A percentile compares a stretch with the other conserved stretches of the same genome.
phyloP scores from a whole-genome alignment of 2,888 invertebrate species.

The Agonum fuliginosum region DNA sequence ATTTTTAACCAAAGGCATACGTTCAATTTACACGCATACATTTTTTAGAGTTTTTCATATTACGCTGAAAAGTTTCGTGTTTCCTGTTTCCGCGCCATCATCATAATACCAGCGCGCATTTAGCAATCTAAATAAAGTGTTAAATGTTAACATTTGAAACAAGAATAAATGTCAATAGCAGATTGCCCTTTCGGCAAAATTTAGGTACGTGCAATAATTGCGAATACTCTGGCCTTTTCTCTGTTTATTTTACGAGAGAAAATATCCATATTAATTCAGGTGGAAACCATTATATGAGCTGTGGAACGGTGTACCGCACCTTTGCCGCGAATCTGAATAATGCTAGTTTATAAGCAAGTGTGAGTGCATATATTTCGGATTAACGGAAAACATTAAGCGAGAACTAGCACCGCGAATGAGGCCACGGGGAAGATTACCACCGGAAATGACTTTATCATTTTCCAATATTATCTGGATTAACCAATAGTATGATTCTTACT shows the following conservation, averaged over 20 bases:
- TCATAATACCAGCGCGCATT: background rate
- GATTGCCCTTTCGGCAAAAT: slow-evolving; percentile 29
- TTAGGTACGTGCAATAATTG: slow-evolving; percentile 27
- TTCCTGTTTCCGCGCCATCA: background rate
- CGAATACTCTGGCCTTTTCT: slow-evolving; percentile 31
- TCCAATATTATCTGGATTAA: background rate
- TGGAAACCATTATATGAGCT: slow-evolving; percentile 25
- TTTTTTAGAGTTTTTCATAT: too few species aligned
- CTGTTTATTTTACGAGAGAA: slow-evolving; percentile 29
- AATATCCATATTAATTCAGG: slow-evolving; percentile 37
- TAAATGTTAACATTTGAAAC: slow-evolving; percentile 31
- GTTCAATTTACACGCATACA: too few species aligned
- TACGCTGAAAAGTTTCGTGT: background rate
- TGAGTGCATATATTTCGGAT: slow-evolving; percentile 22
- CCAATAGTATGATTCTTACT: too few species aligned
- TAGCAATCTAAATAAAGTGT: slow-evolving; percentile 18
- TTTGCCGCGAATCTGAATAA: slow-evolving; percentile 13
- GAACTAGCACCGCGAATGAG: background rate
- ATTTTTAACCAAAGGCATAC: too few species aligned
- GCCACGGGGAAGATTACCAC: background rate
- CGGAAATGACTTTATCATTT: slow-evolving; percentile 2
- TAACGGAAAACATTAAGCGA: background rate
- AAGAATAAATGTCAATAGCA: slow-evolving; percentile 45
- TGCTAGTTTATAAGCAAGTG: slow-evolving; percentile 9
- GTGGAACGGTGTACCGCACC: slow-evolving; percentile 10